Evolutionary conservation across 92 coral and sea anemone genomes (phyloP).

Genomic region (Bergia puertoricense): DNA sequence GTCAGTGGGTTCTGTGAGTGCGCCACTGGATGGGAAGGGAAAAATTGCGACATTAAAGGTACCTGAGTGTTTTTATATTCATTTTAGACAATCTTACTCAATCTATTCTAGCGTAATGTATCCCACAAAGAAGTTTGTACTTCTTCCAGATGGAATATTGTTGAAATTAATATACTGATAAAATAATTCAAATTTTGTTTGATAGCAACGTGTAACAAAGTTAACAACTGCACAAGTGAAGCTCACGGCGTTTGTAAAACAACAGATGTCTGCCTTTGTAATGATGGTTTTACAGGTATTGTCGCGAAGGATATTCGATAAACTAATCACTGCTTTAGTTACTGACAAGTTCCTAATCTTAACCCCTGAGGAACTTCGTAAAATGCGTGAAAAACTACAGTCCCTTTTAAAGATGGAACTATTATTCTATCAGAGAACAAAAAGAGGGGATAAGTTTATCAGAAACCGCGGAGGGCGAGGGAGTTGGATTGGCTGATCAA

Average conservation of each 20-base stretch:
- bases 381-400: no score
- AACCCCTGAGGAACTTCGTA: no score
- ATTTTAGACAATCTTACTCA: background rate
- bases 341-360: no score
- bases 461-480: no score
- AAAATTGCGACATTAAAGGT: slow-evolving; percentile 57
- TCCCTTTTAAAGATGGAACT: no score
- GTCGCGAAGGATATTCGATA: no score
- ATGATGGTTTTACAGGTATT: slow-evolving; percentile 61
- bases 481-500: no score
- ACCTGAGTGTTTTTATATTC: background rate
- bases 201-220: slow-evolving; percentile 54
- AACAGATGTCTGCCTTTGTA: slow-evolving; percentile 62
- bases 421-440: no score
- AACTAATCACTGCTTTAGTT: no score
- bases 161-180: background rate
- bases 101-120: background rate
- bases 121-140: background rate
- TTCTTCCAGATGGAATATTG: background rate
- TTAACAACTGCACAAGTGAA: slow-evolving; percentile 66
- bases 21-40: slow-evolving; percentile 74
- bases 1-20: slow-evolving; percentile 74
- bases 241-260: slow-evolving; percentile 58
- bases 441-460: no score
- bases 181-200: background rate